Evolutionary conservation across 2,113 vertebrate species (phyloP).

Genomic region (Parotia lawesii): DNA sequence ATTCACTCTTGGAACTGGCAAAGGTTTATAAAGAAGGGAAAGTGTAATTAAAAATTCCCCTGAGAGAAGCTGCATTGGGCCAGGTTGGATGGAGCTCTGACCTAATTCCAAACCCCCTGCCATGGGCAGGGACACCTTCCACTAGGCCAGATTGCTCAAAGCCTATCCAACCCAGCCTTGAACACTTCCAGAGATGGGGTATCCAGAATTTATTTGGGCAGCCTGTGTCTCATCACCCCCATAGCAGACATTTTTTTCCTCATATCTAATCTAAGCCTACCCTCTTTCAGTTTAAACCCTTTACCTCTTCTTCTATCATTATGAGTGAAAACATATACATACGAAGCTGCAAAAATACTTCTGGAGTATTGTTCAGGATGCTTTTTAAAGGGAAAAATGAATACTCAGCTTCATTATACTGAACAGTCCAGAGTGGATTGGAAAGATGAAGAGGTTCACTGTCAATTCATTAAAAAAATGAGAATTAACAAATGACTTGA

Average conservation of each 20-base stretch:
- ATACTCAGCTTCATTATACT: neutral
- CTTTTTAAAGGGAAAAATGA: neutral
- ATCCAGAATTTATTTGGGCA: neutral
- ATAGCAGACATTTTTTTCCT: neutral
- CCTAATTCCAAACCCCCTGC: neutral
- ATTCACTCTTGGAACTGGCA: neutral
- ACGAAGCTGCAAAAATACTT: neutral
- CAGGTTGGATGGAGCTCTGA: neutral
- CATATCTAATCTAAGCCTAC: neutral
- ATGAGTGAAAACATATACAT: fast-evolving
- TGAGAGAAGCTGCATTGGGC: neutral
- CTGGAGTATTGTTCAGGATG: neutral
- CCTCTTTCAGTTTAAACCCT: neutral
- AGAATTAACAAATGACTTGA: neutral
- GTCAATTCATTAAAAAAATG: neutral
- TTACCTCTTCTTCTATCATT: neutral
- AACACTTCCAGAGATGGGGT: neutral
- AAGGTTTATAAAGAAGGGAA: neutral
- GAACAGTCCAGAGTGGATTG: neutral
- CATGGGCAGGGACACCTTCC: neutral
- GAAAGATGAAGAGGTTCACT: neutral
- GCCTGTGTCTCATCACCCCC: neutral
- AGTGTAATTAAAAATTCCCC: neutral
- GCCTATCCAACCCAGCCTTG: neutral
- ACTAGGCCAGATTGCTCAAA: neutral